Conservation (phyloP, 2,797 vertebrate species). For the Notoglanidium macrostoma region DNA sequence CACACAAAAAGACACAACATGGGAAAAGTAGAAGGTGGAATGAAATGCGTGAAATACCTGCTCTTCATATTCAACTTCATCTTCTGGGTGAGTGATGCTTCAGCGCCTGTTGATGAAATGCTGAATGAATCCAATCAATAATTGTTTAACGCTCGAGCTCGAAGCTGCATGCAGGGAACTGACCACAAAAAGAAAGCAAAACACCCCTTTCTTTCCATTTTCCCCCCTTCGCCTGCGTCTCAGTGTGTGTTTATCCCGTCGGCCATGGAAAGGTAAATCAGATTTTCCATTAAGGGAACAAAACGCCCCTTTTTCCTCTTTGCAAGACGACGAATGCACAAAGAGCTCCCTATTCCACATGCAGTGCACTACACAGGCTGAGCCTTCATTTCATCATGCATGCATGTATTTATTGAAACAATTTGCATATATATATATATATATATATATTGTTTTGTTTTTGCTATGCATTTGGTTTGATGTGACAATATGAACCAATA, state of each 20-base stretch:
- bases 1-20: constrained; percentile 63
- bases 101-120: constrained; percentile 21
- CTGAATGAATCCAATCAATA: neutral
- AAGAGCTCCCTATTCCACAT: constrained; percentile 9
- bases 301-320: constrained; percentile 67
- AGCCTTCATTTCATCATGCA: neutral
- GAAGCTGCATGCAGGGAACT: neutral
- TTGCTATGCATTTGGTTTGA: too few species aligned
- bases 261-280: constrained; percentile 72
- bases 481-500: too few species aligned
- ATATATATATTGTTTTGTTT: neutral
- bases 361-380: neutral
- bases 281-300: constrained; percentile 80
- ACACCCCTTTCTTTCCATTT: neutral
- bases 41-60: constrained; percentile 92
- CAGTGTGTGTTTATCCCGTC: constrained; percentile 28
- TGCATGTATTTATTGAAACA: too few species aligned
- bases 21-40: constrained; percentile 86
- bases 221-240: neutral
- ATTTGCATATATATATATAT: neutral
- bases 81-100: constrained; percentile 89
- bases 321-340: constrained; percentile 42
- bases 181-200: neutral
- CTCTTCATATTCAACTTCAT: constrained; percentile 93
- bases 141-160: neutral